Evolutionary conservation across 2,888 invertebrate species (phyloP), one percentile per base, ranked within the genome.

Genomic region (Andrena haemorrhoa): DNA sequence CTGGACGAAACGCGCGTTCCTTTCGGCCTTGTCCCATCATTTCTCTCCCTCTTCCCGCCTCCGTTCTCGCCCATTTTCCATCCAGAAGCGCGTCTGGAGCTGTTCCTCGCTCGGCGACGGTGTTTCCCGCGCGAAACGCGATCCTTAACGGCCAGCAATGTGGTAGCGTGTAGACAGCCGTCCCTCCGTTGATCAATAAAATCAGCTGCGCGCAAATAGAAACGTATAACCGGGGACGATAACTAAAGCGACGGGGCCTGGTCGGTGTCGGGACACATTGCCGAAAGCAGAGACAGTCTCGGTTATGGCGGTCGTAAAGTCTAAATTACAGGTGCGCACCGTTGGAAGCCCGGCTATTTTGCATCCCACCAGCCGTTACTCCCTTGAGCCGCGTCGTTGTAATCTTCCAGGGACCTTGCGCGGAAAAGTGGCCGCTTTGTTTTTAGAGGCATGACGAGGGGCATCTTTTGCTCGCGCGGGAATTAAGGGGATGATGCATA

Each of bases 261-360:
- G 41, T 47, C 61, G 20, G 70, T 75, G 61, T 53, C 56, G 66
- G 66, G 75, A 70, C 84, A 47, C 77, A 80, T 86, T 78, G 76
- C 82, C 85, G 70, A 78, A 86, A 86, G 82, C 79, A 70, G 72
- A 84, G 74, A 72, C 69, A 83, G 80, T 78, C 80, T 41, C 75
- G 75, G 85, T 85, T 86, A 86, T 86, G 85, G 65, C 82, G 80
- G 63, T 86, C 86, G 85, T 86, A 86, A 86, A 86, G 65, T 83
- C 83, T 75, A 83, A 86, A 86, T 86, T 86, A 85, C 85, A 85
- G 85, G 83, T 85, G 83, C 80, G 78, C 74, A 74, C 60, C 74
- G 60, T 41, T 65, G 75, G 64, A 70, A 72, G 65, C 65, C 41
- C 20, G 63, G 64, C 60, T 71, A 60, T 84, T 83, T 83, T 83